These are phyloP conservation scores for Ptychadena robeensis DNA, from an alignment of 2,797 vertebrate genomes.

Conservation along the genomic window DNA sequence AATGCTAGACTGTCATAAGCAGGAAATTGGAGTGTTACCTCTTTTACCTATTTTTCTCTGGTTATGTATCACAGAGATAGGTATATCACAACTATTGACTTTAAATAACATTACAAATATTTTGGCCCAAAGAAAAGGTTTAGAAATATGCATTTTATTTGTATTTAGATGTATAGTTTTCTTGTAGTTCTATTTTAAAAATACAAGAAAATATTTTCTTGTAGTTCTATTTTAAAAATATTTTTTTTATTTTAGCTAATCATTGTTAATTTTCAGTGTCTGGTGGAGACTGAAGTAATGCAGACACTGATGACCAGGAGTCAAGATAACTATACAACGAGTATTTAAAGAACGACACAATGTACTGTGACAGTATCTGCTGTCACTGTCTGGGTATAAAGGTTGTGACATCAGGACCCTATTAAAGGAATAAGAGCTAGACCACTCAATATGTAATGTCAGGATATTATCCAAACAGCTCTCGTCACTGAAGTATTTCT, in stretches of 20 bases:
- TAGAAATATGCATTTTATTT: no score
- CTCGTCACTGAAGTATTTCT: constrained; percentile 45
- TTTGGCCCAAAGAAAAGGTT: no score
- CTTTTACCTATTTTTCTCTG: no score
- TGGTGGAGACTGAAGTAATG: constrained; percentile 27
- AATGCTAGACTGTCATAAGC: no score
- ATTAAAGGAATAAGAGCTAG: constrained; percentile 49
- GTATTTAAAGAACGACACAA: constrained; percentile 39
- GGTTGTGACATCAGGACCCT: constrained; percentile 53
- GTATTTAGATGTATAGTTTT: not conserved
- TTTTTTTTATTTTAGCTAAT: no score
- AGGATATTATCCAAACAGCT: constrained; percentile 42
- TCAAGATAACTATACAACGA: constrained; percentile 30
- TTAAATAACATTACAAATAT: not conserved
- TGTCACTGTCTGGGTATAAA: constrained; percentile 39
- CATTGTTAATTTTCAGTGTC: not conserved
- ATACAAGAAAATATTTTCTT: no score
- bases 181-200: no score
- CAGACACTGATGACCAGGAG: constrained; percentile 46
- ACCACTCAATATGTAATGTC: constrained; percentile 38
- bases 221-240: no score
- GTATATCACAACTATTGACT: not conserved
- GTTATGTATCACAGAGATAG: not conserved
- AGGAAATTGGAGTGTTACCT: not conserved
- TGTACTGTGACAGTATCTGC: constrained; percentile 11